Conservation (phyloP, 2,797 vertebrate genomes). For the Malacoraja senta region DNA sequence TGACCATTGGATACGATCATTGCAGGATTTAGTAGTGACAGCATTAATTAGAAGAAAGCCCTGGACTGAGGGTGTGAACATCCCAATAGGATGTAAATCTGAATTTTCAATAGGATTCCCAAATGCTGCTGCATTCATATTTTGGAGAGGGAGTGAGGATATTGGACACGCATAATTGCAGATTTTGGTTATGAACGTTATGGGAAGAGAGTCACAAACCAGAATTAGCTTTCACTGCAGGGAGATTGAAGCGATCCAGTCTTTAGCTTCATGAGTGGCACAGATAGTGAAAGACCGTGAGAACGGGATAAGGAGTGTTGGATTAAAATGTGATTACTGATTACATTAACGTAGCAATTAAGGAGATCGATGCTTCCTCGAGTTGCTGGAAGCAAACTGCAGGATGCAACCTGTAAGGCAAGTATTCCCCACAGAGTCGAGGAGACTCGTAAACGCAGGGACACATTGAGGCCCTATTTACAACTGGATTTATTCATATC, state of each 20-base stretch:
- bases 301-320: background rate
- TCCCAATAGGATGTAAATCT: background rate
- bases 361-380: background rate
- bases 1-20: background rate
- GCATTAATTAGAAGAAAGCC: background rate
- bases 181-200: background rate
- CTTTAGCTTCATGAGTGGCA: background rate
- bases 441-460: no score
- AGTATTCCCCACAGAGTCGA: background rate
- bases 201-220: background rate
- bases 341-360: background rate
- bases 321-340: background rate
- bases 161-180: background rate
- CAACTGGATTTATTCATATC: slow-evolving; percentile 47
- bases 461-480: slow-evolving; percentile 21
- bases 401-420: background rate
- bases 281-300: background rate
- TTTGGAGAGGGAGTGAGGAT: background rate
- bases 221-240: background rate
- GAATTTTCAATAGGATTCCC: background rate
- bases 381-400: background rate
- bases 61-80: background rate
- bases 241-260: background rate
- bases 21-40: no score
- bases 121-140: background rate